These are phyloP conservation scores for Chaetodon trifasciatus DNA, from an alignment of 2,797 vertebrate genomes.

Conservation along the genomic window DNA sequence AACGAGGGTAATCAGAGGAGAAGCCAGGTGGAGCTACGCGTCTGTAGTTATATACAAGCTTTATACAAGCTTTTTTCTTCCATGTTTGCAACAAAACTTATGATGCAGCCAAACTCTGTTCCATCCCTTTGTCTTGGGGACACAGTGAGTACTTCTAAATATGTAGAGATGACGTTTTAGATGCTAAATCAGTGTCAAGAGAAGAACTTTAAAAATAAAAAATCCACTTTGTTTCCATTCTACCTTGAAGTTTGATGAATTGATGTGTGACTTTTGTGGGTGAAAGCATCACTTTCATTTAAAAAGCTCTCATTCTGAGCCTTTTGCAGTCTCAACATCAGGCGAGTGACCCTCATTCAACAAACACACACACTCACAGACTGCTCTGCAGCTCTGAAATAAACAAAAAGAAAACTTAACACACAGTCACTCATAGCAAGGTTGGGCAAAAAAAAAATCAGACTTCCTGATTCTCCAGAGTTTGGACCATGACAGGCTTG, in stretches of 20 bases:
- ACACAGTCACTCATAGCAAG: background rate
- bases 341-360: background rate
- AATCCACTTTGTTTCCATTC: background rate
- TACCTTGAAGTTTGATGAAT: background rate
- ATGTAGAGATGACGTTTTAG: too few species aligned
- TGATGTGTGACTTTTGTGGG: background rate
- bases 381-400: background rate
- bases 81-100: too few species aligned
- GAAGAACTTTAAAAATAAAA: background rate
- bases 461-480: conserved; percentile 16
- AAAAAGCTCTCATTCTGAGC: background rate
- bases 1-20: too few species aligned
- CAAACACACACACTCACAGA: background rate
- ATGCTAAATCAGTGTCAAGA: too few species aligned
- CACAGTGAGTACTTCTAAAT: too few species aligned
- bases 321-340: background rate
- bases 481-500: background rate
- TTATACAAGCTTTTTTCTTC: too few species aligned
- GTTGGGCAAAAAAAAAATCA: conserved; percentile 12
- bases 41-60: too few species aligned
- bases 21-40: too few species aligned
- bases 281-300: background rate
- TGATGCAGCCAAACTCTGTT: too few species aligned
- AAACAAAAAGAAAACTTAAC: background rate
- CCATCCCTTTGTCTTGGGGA: too few species aligned